Evolutionary conservation across 2,113 vertebrate genomes (phyloP).

Genomic region (Plecotus auritus): DNA sequence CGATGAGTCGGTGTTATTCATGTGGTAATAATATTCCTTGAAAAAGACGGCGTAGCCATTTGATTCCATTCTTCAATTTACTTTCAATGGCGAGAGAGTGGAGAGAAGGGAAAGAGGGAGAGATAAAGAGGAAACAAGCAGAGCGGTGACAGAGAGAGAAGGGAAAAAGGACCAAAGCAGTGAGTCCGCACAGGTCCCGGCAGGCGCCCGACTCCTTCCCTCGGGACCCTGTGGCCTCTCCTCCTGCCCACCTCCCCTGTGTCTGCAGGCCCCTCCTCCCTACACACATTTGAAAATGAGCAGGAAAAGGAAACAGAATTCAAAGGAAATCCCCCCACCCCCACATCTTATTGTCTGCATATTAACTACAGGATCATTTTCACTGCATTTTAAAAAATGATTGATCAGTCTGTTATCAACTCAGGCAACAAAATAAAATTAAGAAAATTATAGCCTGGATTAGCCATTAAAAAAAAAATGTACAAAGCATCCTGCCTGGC

Average conservation of each 20-base stretch:
- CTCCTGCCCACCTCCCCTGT: neutral
- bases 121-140: neutral
- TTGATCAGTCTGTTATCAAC: neutral
- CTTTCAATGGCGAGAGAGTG: neutral
- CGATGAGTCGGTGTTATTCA: neutral
- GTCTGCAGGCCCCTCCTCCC: neutral
- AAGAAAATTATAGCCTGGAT: neutral
- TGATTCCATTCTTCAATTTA: neutral
- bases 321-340: neutral
- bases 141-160: neutral
- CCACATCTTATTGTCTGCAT: neutral
- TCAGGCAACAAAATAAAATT: neutral
- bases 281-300: neutral
- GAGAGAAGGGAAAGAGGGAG: neutral
- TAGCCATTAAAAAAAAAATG: neutral
- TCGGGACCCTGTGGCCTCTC: neutral
- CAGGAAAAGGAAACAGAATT: neutral
- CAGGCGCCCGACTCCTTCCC: neutral
- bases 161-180: neutral
- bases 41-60: neutral
- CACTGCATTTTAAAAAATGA: neutral
- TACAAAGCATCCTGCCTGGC: neutral
- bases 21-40: neutral
- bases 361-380: neutral
- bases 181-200: fast-evolving